Evolutionary conservation across 2,797 vertebrate species (phyloP), one percentile per base, ranked within the genome.

Genomic region (Dicrostonyx torquatus): DNA sequence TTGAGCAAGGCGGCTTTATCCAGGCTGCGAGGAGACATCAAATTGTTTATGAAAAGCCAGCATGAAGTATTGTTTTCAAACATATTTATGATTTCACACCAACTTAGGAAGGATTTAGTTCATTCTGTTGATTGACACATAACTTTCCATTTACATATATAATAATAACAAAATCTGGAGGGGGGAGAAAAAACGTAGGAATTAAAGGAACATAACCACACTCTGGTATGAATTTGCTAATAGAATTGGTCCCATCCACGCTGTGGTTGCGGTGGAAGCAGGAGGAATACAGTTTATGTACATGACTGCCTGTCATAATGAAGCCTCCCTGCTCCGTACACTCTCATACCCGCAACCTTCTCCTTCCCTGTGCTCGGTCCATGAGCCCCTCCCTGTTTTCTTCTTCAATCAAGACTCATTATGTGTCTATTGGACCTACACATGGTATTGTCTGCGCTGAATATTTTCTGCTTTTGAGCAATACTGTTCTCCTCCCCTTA

Each of bases 41-140:
- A 96, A 94, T 96, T 96, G 85, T 97, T 97, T 95, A 87, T 94
- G 80, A 94, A 95, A 92, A 91, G 77, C 92, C 95, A 96, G 95
- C 95, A 90, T 90, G 94, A 62, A 94, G 62, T 91, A 97, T 94
- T 96, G 94, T 97, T 97, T 96, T 96, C 94, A 96, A 95, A 96
- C 73, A 83, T 88, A 95, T 97, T 94, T 97, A 96, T 76, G 92
- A 96, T 95, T 97, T 97, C 95, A 97, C 40, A 97, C 91, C 87
- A 96, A 94, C 95, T 96, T 94, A 94, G 48, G 60, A 87, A 94
- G 82, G 86, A 96, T 93, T 97, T 94, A 84, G 45, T 94, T 96
- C 80, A 94, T 86, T 95, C 58, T 94, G 60, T 40, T 90, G 87
- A 94, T 60, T 94, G 80, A 85, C 80, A 96, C 48, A 86, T 77